phyloP scores from a whole-genome alignment of 2,797 vertebrate genomes.

The Anniella stebbinsi region DNA sequence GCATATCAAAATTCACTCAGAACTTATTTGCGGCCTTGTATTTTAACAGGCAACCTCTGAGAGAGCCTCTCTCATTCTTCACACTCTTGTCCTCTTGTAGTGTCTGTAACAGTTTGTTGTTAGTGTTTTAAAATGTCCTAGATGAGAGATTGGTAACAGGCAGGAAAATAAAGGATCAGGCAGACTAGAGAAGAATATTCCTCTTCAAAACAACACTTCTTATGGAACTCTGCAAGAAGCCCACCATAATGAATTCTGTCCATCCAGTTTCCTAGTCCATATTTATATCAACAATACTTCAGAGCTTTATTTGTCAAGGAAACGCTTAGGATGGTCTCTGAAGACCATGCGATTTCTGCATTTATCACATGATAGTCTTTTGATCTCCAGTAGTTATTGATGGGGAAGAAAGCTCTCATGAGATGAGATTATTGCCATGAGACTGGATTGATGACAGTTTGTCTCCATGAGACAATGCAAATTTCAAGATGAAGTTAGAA shows the following conservation, averaged over 20 bases:
- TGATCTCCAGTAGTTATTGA: neutral
- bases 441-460: neutral
- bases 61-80: constrained; percentile 75
- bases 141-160: neutral
- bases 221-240: neutral
- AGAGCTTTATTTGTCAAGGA: neutral
- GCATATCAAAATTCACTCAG: constrained; percentile 81
- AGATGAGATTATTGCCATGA: neutral
- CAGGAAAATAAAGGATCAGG: neutral
- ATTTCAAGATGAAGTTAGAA: neutral
- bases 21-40: constrained; percentile 79
- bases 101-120: constrained; percentile 66
- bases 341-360: neutral
- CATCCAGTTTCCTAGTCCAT: neutral
- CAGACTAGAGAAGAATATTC: neutral
- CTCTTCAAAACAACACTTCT: neutral
- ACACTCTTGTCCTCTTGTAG: constrained; percentile 66
- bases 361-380: neutral
- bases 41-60: constrained; percentile 79
- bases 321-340: neutral
- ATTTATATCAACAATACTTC: neutral
- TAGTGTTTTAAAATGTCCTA: constrained; percentile 67
- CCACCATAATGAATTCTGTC: neutral
- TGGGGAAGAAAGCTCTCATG: too few species aligned
- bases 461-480: neutral